Conservation (phyloP, 2,797 vertebrate species). For the Malurus splendens region DNA sequence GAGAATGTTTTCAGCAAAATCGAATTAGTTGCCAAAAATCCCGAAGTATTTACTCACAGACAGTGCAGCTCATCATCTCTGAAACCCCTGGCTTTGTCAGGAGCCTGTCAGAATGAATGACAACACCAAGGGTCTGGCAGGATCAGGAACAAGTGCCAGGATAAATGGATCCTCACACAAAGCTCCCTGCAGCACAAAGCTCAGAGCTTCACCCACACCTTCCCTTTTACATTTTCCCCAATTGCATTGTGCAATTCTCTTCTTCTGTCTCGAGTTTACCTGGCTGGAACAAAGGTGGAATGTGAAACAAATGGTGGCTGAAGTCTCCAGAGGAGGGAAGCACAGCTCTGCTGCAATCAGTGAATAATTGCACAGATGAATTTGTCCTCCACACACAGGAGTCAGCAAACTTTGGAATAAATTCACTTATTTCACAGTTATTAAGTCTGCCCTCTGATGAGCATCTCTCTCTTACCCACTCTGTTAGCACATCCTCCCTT, state of each 20-base stretch:
- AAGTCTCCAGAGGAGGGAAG: neutral
- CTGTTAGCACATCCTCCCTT: neutral
- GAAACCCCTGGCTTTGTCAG: slow-evolving; percentile 15
- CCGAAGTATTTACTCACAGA: neutral
- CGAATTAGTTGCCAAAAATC: neutral
- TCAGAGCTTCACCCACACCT: slow-evolving; percentile 17
- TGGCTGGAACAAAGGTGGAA: slow-evolving; percentile 8
- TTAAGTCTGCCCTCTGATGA: neutral
- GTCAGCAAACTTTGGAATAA: neutral
- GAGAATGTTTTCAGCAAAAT: neutral
- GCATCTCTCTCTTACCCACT: neutral
- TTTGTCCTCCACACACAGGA: neutral
- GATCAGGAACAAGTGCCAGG: slow-evolving; percentile 50
- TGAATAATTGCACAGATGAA: neutral
- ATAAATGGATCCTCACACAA: slow-evolving; percentile 27
- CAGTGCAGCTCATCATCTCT: slow-evolving; percentile 13
- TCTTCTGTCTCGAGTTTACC: neutral
- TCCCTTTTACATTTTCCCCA: neutral
- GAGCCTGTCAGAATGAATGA: slow-evolving; percentile 47
- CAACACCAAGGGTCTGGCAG: slow-evolving; percentile 42
- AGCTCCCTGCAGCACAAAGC: slow-evolving; percentile 4
- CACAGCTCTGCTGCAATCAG: neutral
- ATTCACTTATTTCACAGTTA: slow-evolving; percentile 14
- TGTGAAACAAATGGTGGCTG: neutral
- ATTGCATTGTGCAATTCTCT: neutral